These are phyloP conservation scores for Menidia menidia DNA, from an alignment of 2,797 vertebrate species.

Conservation along the genomic window DNA sequence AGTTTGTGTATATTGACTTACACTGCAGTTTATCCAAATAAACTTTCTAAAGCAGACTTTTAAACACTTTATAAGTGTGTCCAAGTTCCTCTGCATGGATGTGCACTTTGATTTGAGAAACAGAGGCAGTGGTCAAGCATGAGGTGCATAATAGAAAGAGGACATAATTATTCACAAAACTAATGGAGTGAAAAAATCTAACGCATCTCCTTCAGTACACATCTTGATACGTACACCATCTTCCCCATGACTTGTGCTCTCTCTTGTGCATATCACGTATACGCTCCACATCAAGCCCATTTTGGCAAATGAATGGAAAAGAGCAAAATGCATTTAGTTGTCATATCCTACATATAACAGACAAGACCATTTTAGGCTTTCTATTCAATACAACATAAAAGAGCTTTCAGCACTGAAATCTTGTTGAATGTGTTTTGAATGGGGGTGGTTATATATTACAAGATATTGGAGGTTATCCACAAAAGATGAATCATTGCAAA, in stretches of 20 bases:
- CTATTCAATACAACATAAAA: conserved; percentile 36
- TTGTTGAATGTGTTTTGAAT: conserved; percentile 50
- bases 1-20: conserved; percentile 15
- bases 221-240: conserved; percentile 43
- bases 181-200: conserved; percentile 48
- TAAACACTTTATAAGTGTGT: conserved; percentile 13
- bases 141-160: conserved; percentile 59
- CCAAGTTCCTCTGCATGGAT: conserved; percentile 23
- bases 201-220: conserved; percentile 43
- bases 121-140: conserved; percentile 45
- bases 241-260: conserved; percentile 26
- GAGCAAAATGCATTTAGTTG: conserved; percentile 21
- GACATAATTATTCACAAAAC: conserved; percentile 61
- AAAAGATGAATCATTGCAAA: conserved; percentile 39
- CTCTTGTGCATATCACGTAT: conserved; percentile 27
- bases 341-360: conserved; percentile 17
- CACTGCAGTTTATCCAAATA: conserved; percentile 21
- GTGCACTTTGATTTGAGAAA: conserved; percentile 50
- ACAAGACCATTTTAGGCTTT: conserved; percentile 36
- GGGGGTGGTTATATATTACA: conserved; percentile 46
- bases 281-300: conserved; percentile 37
- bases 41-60: conserved; percentile 30
- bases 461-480: conserved; percentile 31
- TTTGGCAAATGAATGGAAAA: conserved; percentile 40
- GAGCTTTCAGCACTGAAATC: conserved; percentile 41